Conservation (phyloP, 1,140 invertebrate genomes). For the Contarinia nasturtii region DNA sequence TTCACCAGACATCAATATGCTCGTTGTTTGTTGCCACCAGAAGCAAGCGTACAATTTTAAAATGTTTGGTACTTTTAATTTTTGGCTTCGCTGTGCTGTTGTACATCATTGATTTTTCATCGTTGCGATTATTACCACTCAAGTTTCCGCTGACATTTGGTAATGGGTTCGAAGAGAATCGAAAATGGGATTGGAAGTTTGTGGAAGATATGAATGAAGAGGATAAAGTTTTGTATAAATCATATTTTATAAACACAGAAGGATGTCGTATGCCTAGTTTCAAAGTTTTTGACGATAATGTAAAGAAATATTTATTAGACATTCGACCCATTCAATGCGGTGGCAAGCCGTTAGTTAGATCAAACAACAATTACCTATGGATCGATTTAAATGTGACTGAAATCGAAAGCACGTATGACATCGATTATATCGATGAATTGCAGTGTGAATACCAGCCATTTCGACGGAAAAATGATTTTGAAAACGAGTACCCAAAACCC, state of each 20-base stretch:
- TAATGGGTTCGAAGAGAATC: too few species aligned
- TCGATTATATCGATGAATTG: constrained; percentile 23
- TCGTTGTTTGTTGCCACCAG: too few species aligned
- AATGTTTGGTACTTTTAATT: too few species aligned
- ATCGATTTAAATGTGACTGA: constrained; percentile 40
- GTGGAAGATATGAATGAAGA: not conserved
- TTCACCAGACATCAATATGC: too few species aligned
- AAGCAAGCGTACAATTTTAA: too few species aligned
- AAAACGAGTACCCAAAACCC: constrained; percentile 20
- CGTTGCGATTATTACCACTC: too few species aligned
- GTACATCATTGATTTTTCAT: too few species aligned
- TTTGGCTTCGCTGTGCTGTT: too few species aligned
- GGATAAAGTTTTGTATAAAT: not conserved
- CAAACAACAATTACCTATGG: constrained; percentile 27
- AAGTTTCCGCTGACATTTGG: too few species aligned
- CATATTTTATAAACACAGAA: constrained; percentile 43
- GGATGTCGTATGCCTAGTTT: constrained; percentile 65
- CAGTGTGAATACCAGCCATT: constrained; percentile 44
- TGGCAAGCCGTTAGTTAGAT: constrained; percentile 25
- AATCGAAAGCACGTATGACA: constrained; percentile 35
- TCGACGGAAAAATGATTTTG: constrained; percentile 27
- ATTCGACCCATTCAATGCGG: constrained; percentile 22
- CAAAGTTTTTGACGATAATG: constrained; percentile 41
- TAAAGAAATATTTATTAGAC: constrained; percentile 26
- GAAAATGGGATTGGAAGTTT: not conserved